Base-by-base conservation (phyloP, 2,113 vertebrate species). In the Sisor rabdophorus region DNA sequence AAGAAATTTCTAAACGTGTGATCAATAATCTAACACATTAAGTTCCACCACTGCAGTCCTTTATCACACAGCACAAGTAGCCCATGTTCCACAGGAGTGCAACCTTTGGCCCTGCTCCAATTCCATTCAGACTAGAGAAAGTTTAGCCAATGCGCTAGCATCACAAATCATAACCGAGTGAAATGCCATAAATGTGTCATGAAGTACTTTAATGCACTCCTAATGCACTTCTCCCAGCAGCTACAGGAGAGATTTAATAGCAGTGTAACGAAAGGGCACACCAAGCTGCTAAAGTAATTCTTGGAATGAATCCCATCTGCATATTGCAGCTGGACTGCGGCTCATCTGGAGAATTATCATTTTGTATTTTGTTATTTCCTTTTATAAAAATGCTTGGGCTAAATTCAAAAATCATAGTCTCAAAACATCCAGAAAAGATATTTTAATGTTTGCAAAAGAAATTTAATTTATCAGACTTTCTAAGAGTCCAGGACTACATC, bases 221-320 rank as follows among this genome's bases (percentile, higher is more conserved):
- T 90, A 90, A 87, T 60, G 87, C 83, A 86, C 83, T 84, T 87
- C 61, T 82, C 80, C 77, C 77, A 80, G 83, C 87, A 84, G 88
- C 85, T 87, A 82, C 84, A 84, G 80, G 68, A 70, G 56, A 87
- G 88, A 88, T 91, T 89, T 90, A 91, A 91, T 91, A 90, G 81
- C 80, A 86, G 88, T 87, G 89, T 83, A 86, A 81, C 85, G 81
- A 85, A 75, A 85, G 83, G 79, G 87, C 91, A 88, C 76, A 83
- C 70, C 71, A 63, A 91, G 90, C 88, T 79, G 61, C 75, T 88
- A 91, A 92, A 92, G 78, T 88, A 90, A 91, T 93, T 91, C 81
- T 85, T 79, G 77, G 84, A 85, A 77, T 82, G 77, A 86, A 85
- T 72, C 74, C 81, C 84, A 84, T 90, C 85, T 91, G 83, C 86